Percentiles rank a stretch among this genome's conserved stretches.
phyloP scores from a whole-genome alignment of 2,797 vertebrate species.

The Siniperca scherzeri region DNA sequence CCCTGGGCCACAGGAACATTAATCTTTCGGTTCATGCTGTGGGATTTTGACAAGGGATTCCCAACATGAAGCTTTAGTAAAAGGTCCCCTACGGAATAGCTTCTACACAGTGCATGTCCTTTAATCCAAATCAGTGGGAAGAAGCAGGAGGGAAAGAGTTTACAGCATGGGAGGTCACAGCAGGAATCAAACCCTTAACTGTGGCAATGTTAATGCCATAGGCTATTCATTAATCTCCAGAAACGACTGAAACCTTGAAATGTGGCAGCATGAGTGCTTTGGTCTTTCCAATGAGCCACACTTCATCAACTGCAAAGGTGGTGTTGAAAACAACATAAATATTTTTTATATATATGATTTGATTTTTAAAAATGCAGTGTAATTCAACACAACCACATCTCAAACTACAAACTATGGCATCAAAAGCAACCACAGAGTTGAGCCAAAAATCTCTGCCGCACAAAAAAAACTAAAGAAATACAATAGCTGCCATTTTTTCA shows the following conservation, averaged over 20 bases:
- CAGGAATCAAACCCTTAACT: slow-evolving; percentile 41
- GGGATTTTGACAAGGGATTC: slow-evolving; percentile 38
- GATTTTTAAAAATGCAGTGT: not conserved
- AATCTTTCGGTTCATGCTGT: slow-evolving; percentile 38
- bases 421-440: not conserved
- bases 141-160: slow-evolving; percentile 37
- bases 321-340: not conserved
- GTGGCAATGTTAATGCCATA: not conserved
- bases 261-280: not conserved
- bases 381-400: not conserved
- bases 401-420: not conserved
- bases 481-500: not conserved
- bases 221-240: slow-evolving; percentile 4
- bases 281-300: not conserved
- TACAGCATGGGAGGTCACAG: slow-evolving; percentile 41
- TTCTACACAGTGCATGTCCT: not conserved
- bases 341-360: not conserved
- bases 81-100: slow-evolving; percentile 13
- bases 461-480: not conserved
- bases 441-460: not conserved
- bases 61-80: slow-evolving; percentile 24
- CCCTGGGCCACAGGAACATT: slow-evolving; percentile 8
- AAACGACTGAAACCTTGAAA: not conserved
- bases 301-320: not conserved
- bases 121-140: slow-evolving; percentile 22